Evolutionary conservation across 2,797 vertebrate species (phyloP).

Genomic region (Gymnothorax javanicus): DNA sequence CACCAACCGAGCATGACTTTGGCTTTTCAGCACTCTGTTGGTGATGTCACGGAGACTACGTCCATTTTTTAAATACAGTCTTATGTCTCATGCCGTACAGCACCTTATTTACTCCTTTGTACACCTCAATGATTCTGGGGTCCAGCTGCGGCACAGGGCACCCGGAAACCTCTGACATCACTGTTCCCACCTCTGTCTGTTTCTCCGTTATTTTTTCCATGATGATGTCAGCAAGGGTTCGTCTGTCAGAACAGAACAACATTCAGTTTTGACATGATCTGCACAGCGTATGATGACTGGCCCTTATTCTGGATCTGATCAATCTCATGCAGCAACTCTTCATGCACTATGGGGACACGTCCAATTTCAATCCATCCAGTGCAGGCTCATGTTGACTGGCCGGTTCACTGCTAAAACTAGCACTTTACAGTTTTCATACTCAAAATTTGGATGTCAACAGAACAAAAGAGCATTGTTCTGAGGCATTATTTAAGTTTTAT

Average conservation of each 20-base stretch:
- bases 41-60: too few species aligned
- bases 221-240: conserved; percentile 92
- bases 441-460: not conserved
- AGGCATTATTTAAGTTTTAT: not conserved
- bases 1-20: too few species aligned
- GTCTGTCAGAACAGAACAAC: conserved; percentile 63
- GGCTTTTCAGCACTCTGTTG: too few species aligned
- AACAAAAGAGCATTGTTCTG: not conserved
- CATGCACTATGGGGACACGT: not conserved
- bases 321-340: not conserved
- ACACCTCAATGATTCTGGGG: conserved; percentile 87
- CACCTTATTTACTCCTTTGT: conserved; percentile 87
- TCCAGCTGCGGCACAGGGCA: conserved; percentile 86
- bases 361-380: not conserved
- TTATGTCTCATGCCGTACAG: conserved; percentile 54
- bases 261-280: not conserved
- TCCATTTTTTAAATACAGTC: too few species aligned
- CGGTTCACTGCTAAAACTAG: not conserved
- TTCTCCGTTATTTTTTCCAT: conserved; percentile 99
- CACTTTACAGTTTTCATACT: not conserved
- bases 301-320: not conserved
- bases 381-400: not conserved
- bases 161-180: conserved; percentile 88
- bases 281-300: not conserved
- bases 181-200: conserved; percentile 91